Evolutionary conservation across 2,797 vertebrate genomes (phyloP), one percentile per base, ranked within the genome.

Genomic region (Rhincodon typus): DNA sequence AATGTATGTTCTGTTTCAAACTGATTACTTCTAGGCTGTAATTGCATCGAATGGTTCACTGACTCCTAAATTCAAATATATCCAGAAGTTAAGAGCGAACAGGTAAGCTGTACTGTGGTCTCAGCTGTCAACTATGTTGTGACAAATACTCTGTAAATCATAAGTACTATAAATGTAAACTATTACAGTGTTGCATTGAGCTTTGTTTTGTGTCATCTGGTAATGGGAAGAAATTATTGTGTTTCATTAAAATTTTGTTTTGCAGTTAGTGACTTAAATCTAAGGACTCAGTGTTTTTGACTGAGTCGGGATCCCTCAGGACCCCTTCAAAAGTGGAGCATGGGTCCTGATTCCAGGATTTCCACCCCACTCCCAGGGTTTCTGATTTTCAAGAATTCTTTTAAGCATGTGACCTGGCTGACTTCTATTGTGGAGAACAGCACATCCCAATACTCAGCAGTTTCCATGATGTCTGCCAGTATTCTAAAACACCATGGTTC

Each of bases 21-120:
- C 19, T 67, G 17, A 42, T 95, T 62, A 38, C 96, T 97, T 97
- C 27, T 97, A 99, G 99, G 99, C 99, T 96, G 98, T 99, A 96
- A 99, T 99, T 97, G 98, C 99, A 62, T 99, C 99, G 88, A 99
- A 99, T 42, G 99, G 99, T 96, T 97, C 96, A 38, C 97, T 99
- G 96, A 98, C 99, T 96, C 97, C 98, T 2, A 99, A 99, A 96
- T 99, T 98, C 97, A 98, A 99, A 96, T 99, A 99, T 97, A 99
- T 99, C 95, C 98, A 98, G 97, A 99, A 98, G 96, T 96, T 99
- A 94, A 98, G 99, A 96, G 98, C 99, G 90, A 98, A 96, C 97
- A 98, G 98, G 99, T 99, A 98, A 96, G 95, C 72, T 96, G 57
- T 10, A 95, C 96, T 90, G 4, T 87, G 3, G 70, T 74, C 21